These are phyloP conservation scores for Cremastinae sp. DNA, from an alignment of 2,888 invertebrate genomes.

Conservation along the genomic window DNA sequence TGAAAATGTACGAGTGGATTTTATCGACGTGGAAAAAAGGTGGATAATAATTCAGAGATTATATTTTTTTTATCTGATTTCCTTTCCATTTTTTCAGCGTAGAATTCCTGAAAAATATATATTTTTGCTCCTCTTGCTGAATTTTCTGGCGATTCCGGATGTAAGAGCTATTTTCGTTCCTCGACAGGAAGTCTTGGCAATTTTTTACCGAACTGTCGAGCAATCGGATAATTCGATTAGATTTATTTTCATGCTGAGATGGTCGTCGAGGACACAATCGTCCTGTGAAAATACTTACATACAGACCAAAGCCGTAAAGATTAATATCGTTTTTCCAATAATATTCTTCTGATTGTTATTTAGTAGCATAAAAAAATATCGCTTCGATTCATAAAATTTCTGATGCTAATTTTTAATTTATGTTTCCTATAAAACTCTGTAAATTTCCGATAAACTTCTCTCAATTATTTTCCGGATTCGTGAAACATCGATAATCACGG, in stretches of 20 bases:
- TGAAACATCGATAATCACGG: too few relatives aligned
- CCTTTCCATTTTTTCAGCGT: too few relatives aligned
- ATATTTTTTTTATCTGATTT: background rate
- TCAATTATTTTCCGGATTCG: too few relatives aligned
- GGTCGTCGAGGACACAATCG: background rate
- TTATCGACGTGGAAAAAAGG: background rate
- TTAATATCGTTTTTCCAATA: conserved; percentile 2
- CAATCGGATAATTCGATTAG: background rate
- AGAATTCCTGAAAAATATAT: too few relatives aligned
- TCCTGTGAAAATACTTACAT: conserved; percentile 5
- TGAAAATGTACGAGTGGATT: background rate
- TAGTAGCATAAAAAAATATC: background rate
- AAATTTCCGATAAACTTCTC: too few relatives aligned
- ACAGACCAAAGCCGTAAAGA: background rate
- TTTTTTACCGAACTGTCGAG: background rate
- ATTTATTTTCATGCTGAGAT: conserved; percentile 1
- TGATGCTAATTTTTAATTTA: background rate
- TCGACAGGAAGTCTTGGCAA: too few relatives aligned
- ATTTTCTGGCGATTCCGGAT: background rate
- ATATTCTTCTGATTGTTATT: background rate
- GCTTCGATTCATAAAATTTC: background rate
- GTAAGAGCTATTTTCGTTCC: background rate
- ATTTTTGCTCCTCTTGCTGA: background rate
- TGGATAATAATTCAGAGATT: background rate
- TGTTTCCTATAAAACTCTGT: background rate